Conservation (phyloP, 1,140 invertebrate genomes). For the Anoplolepis gracilipes region DNA sequence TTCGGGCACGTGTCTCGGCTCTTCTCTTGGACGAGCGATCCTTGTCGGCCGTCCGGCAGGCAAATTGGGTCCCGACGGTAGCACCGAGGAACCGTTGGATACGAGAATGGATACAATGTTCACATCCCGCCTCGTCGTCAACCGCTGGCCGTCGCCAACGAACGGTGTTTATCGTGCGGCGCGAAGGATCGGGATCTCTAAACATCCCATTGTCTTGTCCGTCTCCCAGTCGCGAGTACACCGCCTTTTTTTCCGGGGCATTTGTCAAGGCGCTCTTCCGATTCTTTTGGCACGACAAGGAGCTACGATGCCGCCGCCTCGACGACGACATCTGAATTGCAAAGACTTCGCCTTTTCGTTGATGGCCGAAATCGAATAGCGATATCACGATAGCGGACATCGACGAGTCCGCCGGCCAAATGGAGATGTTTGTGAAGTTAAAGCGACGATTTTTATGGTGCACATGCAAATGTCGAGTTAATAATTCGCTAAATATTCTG, state of each 20-base stretch:
- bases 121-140: slow-evolving; percentile 47
- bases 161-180: slow-evolving; percentile 55
- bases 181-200: slow-evolving; percentile 61
- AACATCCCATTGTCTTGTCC: slow-evolving; percentile 80
- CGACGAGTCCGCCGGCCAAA: slow-evolving; percentile 46
- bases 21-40: slow-evolving; percentile 70
- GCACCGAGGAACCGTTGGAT: slow-evolving; percentile 63
- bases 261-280: slow-evolving; percentile 74
- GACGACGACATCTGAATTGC: slow-evolving; percentile 73
- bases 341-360: slow-evolving; percentile 57
- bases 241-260: slow-evolving; percentile 66
- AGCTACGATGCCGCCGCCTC: slow-evolving; percentile 3
- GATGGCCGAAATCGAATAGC: slow-evolving; percentile 40
- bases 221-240: slow-evolving; percentile 66
- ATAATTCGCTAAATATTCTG: slow-evolving; percentile 1
- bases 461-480: slow-evolving; percentile 4
- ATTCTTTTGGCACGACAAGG: slow-evolving; percentile 9
- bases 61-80: slow-evolving; percentile 71
- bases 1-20: slow-evolving; percentile 60
- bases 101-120: slow-evolving; percentile 58
- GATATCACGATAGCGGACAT: slow-evolving; percentile 30
- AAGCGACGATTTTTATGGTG: slow-evolving; percentile 50
- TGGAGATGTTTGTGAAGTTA: slow-evolving; percentile 68
- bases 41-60: slow-evolving; percentile 69
- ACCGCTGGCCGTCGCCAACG: slow-evolving; percentile 16